A percentile compares a stretch with the other conserved stretches of the same genome.
phyloP scores from a whole-genome alignment of 2,888 invertebrate genomes.

The Dicyrtoma fusca region DNA sequence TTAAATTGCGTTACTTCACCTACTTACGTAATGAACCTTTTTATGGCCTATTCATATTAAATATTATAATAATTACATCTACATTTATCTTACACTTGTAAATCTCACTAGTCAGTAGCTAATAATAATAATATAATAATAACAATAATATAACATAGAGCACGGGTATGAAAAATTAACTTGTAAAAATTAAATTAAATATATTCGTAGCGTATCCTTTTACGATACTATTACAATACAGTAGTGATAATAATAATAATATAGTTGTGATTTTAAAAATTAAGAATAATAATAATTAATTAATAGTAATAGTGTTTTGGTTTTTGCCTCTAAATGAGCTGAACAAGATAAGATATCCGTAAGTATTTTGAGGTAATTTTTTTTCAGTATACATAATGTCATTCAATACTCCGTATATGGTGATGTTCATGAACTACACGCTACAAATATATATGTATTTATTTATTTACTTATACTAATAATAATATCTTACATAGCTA shows the following conservation, averaged over 20 bases:
- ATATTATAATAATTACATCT: too few relatives aligned
- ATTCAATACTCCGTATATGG: not conserved
- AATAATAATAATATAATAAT: constrained; percentile 10
- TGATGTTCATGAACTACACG: too few relatives aligned
- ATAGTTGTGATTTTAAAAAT: too few relatives aligned
- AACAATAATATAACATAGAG: constrained; percentile 5
- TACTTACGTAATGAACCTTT: not conserved
- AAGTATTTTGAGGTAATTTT: not conserved
- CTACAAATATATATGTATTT: too few relatives aligned
- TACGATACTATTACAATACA: too few relatives aligned
- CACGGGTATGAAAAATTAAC: constrained; percentile 27
- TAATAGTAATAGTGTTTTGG: too few relatives aligned
- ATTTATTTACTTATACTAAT: too few relatives aligned
- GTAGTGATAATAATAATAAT: too few relatives aligned
- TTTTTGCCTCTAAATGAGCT: not conserved
- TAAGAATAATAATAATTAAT: too few relatives aligned
- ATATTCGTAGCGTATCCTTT: too few relatives aligned
- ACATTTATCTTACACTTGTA: not conserved
- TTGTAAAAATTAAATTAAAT: not conserved
- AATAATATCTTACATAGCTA: too few relatives aligned
- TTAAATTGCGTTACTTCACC: not conserved
- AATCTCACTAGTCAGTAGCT: not conserved
- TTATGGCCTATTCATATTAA: too few relatives aligned
- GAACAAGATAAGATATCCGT: not conserved
- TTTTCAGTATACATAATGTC: constrained; percentile 11